A percentile compares a stretch with the other conserved stretches of the same genome.
phyloP scores from a whole-genome alignment of 2,113 vertebrate genomes.

The Copsychus sechellarum region DNA sequence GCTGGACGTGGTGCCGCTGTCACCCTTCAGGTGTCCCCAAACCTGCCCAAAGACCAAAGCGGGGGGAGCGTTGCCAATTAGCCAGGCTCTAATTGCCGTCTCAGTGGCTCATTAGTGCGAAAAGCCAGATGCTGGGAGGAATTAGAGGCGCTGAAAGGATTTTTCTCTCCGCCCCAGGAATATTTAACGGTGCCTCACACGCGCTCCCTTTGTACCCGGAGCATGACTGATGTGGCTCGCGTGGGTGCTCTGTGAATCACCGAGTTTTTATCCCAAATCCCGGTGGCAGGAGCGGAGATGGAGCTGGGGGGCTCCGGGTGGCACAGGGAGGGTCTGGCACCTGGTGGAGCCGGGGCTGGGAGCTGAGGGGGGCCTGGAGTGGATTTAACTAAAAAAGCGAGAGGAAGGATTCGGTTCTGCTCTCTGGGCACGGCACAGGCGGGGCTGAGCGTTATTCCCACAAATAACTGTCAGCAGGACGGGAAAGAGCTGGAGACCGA shows the following conservation, averaged over 20 bases:
- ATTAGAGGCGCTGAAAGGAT: constrained; percentile 12
- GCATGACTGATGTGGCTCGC: not conserved
- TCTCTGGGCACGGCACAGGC: fast-evolving
- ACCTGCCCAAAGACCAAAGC: not conserved
- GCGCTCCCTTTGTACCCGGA: not conserved
- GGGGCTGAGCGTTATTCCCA: not conserved
- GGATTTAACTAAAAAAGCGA: not conserved
- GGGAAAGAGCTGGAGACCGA: not conserved
- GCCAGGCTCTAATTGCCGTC: constrained; percentile 28
- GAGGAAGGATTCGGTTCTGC: fast-evolving
- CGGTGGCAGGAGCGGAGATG: fast-evolving
- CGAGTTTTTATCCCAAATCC: not conserved
- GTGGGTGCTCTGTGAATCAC: constrained; percentile 24
- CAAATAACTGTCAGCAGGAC: not conserved
- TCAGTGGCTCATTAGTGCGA: constrained; percentile 6
- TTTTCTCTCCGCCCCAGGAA: not conserved
- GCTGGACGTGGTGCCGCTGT: fast-evolving
- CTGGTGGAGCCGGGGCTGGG: not conserved
- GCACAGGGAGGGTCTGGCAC: too few species aligned
- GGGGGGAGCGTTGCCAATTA: not conserved
- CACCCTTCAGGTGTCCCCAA: not conserved
- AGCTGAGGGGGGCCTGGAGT: not conserved
- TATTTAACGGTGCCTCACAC: not conserved
- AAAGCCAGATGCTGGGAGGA: constrained; percentile 42
- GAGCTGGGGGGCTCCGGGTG: not conserved